Conservation (phyloP, 2,113 vertebrate species). For the Microcebus lehilahytsara region DNA sequence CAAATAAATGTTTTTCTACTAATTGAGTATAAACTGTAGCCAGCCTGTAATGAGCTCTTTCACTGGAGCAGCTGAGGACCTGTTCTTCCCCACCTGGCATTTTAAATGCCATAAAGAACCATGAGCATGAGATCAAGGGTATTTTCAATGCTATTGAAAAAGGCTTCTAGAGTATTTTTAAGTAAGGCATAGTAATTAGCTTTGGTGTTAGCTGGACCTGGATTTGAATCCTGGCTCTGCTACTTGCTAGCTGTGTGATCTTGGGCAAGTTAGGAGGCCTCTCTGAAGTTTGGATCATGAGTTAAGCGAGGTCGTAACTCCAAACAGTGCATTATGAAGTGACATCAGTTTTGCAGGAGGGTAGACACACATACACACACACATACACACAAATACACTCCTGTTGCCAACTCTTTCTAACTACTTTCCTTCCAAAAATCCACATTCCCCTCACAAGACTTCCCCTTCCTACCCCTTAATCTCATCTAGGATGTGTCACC, state of each 20-base stretch:
- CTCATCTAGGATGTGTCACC: not conserved
- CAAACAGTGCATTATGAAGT: not conserved
- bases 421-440: not conserved
- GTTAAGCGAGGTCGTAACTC: not conserved
- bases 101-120: not conserved
- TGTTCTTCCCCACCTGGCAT: not conserved
- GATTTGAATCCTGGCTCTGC: not conserved
- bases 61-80: not conserved
- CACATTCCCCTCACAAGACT: not conserved
- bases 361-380: rapidly evolving
- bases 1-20: not conserved
- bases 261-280: not conserved
- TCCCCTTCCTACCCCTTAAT: not conserved
- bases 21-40: not conserved
- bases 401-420: too few relatives aligned
- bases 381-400: too few relatives aligned
- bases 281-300: not conserved
- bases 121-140: not conserved
- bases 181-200: not conserved
- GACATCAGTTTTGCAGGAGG: not conserved
- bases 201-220: not conserved
- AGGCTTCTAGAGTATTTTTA: too few relatives aligned
- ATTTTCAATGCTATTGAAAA: not conserved
- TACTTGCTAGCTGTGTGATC: not conserved
- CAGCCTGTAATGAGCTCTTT: not conserved